Conservation (phyloP, 2,113 vertebrate species). For the Echinops telfairi region DNA sequence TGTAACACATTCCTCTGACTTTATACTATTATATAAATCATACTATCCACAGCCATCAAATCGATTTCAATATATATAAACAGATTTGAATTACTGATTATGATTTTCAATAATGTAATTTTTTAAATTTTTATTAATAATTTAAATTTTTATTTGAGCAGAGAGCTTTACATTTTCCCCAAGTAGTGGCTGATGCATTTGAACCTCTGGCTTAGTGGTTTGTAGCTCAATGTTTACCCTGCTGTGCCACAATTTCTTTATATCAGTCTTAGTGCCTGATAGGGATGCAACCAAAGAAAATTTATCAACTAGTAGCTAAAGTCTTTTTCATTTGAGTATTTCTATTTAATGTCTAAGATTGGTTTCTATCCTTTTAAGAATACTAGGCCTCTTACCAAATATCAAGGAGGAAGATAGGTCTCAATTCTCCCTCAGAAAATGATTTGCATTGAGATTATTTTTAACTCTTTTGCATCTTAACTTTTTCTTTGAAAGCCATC, state of each 20-base stretch:
- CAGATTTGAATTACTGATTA: too few species aligned
- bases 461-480: slow-evolving; percentile 76
- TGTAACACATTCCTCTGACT: background rate
- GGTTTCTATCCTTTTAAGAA: slow-evolving; percentile 28
- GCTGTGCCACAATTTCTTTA: too few species aligned
- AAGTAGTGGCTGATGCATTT: too few species aligned
- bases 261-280: background rate
- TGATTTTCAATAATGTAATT: too few species aligned
- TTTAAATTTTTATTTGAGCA: too few species aligned
- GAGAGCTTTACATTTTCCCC: too few species aligned
- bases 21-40: background rate
- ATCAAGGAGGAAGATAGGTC: slow-evolving; percentile 37
- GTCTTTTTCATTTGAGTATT: background rate
- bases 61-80: too few species aligned
- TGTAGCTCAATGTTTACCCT: too few species aligned
- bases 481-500: slow-evolving; percentile 74
- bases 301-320: slow-evolving; percentile 25
- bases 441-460: slow-evolving; percentile 68
- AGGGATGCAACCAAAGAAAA: background rate
- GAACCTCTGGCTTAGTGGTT: too few species aligned
- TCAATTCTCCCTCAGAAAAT: slow-evolving; percentile 55
- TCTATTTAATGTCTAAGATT: slow-evolving; percentile 21
- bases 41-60: background rate
- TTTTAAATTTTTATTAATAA: too few species aligned
- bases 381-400: slow-evolving; percentile 22